Base-by-base conservation (phyloP, 1,140 invertebrate genomes). In the Micrasema minimum region DNA sequence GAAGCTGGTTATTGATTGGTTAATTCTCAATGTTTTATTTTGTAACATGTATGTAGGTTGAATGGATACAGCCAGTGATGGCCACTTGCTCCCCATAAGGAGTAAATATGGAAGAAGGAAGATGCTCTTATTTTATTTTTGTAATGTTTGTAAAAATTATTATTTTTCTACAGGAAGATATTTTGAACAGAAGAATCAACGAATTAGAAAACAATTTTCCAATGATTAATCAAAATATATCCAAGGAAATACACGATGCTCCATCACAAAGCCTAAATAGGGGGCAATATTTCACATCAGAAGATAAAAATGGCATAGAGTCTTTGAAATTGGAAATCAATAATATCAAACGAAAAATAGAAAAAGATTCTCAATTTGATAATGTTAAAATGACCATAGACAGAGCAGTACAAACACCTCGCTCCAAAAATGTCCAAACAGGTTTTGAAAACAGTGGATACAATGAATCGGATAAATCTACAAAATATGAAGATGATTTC, bases 141-240 rank as follows among this genome's bases (percentile, higher is more conserved):
- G n/a, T n/a, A n/a, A n/a, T n/a, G n/a, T n/a, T n/a, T n/a, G n/a
- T n/a, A n/a, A n/a, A n/a, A n/a, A n/a, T n/a, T n/a, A n/a, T n/a
- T n/a, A n/a, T 31, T 43, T 10, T 64, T n/a, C 55, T 67, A 20
- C 38, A 67, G 66, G 66, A 67, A 57, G 66, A 67, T n/a, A 37
- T 67, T 43, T 26, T 67, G 23, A 57, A 67, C 14, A 67, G 38
- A 9, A 14, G 50, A 57, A 35, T 69, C 3, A 46, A 38, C 9
- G 57, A 69, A 41, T 11, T 69, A 23, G 59, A 69, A 10, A 41
- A 26, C 12, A 51, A 53, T 26, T 48, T 51, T 38, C 22, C 45
- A 48, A 57, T 51, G 20, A 26, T 20, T 48, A 46, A 16, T 4
- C 26, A 69, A 22, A 16, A 26, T 9, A 5, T 37, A 6, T 22